Evolutionary conservation across 2,888 invertebrate species (phyloP).

Genomic region (Fabriciana adippe): DNA sequence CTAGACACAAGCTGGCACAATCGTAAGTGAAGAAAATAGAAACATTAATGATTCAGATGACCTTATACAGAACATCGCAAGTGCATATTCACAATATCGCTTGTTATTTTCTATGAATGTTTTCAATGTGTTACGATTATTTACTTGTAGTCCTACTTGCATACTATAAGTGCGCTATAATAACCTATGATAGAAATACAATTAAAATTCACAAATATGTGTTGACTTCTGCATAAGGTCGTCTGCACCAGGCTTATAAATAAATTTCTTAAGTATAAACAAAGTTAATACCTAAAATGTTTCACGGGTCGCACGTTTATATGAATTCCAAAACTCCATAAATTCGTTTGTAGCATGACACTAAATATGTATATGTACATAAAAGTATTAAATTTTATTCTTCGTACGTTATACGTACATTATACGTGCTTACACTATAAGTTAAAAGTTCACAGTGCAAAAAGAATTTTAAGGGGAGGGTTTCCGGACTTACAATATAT

Average conservation of each 20-base stretch:
- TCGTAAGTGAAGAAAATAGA: conserved; percentile 21
- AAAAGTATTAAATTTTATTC: conserved; percentile 2
- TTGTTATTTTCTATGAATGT: conserved; percentile 14
- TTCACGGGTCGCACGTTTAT: conserved; percentile 34
- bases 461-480: too few relatives aligned
- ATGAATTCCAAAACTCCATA: conserved; percentile 42
- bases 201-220: conserved; percentile 13
- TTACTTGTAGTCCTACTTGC: conserved; percentile 12
- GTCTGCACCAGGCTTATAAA: conserved; percentile 20
- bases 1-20: conserved; percentile 30
- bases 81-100: conserved; percentile 12
- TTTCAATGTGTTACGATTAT: conserved; percentile 13
- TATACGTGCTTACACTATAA: too few relatives aligned
- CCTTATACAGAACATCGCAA: conserved; percentile 22
- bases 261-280: conserved; percentile 27
- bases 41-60: conserved; percentile 29
- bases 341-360: neutral
- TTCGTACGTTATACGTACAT: neutral
- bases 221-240: conserved; percentile 26
- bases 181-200: conserved; percentile 7
- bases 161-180: conserved; percentile 16
- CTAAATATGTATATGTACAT: neutral
- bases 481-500: too few relatives aligned
- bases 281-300: conserved; percentile 24
- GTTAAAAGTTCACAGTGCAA: too few relatives aligned